Evolutionary conservation across 1,140 invertebrate species (phyloP).

Genomic region (Tetramorium simillimum): DNA sequence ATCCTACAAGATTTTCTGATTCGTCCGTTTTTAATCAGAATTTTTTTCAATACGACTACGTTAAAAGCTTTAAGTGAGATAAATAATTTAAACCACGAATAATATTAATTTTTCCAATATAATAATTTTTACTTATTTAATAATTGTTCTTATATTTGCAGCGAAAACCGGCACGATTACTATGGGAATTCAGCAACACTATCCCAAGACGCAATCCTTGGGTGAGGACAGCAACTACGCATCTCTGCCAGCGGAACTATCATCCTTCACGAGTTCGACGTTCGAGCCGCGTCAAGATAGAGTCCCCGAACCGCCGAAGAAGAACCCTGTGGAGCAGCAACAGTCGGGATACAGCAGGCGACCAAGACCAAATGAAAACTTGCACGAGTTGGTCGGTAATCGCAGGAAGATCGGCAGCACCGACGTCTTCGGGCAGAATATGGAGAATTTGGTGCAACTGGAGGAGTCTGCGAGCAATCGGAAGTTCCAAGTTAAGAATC

Average conservation of each 20-base stretch:
- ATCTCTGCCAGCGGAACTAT: slow-evolving; percentile 77
- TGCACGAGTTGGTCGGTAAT: slow-evolving; percentile 55
- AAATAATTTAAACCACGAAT: not conserved
- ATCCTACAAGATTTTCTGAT: too few relatives aligned
- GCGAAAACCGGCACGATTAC: slow-evolving; percentile 78
- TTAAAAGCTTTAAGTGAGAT: not conserved
- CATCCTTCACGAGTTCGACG: slow-evolving; percentile 79
- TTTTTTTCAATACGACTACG: too few relatives aligned
- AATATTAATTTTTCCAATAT: not conserved
- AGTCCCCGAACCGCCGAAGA: slow-evolving; percentile 23
- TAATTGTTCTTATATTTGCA: slow-evolving; percentile 52
- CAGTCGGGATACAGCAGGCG: slow-evolving; percentile 35
- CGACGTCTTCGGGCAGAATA: slow-evolving; percentile 81
- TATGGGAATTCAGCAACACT: slow-evolving; percentile 80
- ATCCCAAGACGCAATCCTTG: slow-evolving; percentile 74
- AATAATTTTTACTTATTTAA: not conserved
- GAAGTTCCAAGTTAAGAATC: slow-evolving; percentile 76
- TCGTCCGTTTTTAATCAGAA: too few relatives aligned
- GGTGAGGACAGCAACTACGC: slow-evolving; percentile 77
- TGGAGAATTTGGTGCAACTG: slow-evolving; percentile 80
- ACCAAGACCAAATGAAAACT: slow-evolving; percentile 49
- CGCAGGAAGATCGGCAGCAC: slow-evolving; percentile 78
- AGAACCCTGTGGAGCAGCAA: not conserved
- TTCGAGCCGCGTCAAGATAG: slow-evolving; percentile 75
- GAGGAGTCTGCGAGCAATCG: slow-evolving; percentile 72